These are phyloP conservation scores for Ceratothoa steindachneri DNA, from an alignment of 2,888 invertebrate genomes.

Conservation along the genomic window DNA sequence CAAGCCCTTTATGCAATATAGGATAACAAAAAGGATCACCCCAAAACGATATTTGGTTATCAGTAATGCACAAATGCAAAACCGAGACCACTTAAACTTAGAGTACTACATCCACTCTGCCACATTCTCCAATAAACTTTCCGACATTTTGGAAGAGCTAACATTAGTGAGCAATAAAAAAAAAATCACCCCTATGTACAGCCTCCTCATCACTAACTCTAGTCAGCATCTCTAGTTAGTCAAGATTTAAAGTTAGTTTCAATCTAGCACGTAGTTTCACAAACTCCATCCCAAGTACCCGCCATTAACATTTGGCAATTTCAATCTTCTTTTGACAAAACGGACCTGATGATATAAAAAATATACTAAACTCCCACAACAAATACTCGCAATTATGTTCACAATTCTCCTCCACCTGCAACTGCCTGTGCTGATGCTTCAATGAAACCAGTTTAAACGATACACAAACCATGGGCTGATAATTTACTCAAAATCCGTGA, in stretches of 20 bases:
- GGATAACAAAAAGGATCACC: neutral
- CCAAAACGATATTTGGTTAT: neutral
- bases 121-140: neutral
- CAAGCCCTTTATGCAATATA: neutral
- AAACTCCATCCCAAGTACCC: neutral
- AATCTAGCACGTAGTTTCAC: no score
- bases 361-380: slow-evolving; percentile 12
- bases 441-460: no score
- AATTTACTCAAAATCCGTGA: no score
- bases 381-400: neutral
- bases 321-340: no score
- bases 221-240: no score
- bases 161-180: neutral
- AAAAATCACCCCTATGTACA: no score
- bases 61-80: neutral
- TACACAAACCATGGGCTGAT: no score
- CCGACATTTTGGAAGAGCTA: neutral
- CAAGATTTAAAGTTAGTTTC: no score
- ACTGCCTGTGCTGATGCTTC: neutral
- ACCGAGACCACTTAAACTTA: neutral
- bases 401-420: slow-evolving; percentile 2
- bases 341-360: no score
- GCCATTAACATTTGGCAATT: neutral
- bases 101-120: neutral
- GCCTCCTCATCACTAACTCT: no score